Conservation (phyloP, 2,113 vertebrate genomes). For the Cephalopholis sonnerati region DNA sequence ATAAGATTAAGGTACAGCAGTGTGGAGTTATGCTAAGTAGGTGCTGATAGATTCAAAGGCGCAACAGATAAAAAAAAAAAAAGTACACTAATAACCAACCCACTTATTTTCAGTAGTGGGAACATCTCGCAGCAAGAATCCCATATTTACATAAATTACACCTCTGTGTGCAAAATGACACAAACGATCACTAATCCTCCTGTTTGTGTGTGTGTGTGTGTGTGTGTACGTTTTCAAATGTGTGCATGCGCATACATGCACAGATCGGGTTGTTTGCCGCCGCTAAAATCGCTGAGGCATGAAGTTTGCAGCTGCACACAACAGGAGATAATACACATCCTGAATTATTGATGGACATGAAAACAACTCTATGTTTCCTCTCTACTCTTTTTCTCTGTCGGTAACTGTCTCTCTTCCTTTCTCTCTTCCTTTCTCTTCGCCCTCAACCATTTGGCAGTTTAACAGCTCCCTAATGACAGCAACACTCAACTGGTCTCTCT, state of each 20-base stretch:
- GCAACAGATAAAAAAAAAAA: conserved; percentile 24
- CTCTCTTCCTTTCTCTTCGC: neutral
- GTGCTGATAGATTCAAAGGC: conserved; percentile 23
- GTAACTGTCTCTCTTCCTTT: conserved; percentile 12
- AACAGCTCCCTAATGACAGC: conserved; percentile 55
- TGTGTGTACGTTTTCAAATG: neutral
- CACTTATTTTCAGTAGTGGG: conserved; percentile 3
- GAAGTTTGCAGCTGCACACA: conserved; percentile 67
- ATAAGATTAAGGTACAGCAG: conserved; percentile 29
- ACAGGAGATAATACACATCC: conserved; percentile 71
- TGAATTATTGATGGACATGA: conserved; percentile 79
- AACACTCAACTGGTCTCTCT: conserved; percentile 28
- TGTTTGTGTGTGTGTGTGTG: conserved; percentile 6
- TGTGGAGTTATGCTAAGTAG: conserved; percentile 19
- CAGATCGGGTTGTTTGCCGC: conserved; percentile 32
- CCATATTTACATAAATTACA: conserved; percentile 46
- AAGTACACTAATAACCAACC: conserved; percentile 33
- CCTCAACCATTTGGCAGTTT: conserved; percentile 48
- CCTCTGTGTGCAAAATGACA: conserved; percentile 41
- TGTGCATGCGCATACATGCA: conserved; percentile 9
- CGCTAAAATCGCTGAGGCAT: conserved; percentile 71
- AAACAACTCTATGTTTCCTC: conserved; percentile 66
- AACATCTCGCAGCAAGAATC: conserved; percentile 26
- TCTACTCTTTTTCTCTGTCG: conserved; percentile 19
- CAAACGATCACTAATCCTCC: conserved; percentile 51